Evolutionary conservation across 2,797 vertebrate genomes (phyloP).

Genomic region (Amazona ochrocephala): DNA sequence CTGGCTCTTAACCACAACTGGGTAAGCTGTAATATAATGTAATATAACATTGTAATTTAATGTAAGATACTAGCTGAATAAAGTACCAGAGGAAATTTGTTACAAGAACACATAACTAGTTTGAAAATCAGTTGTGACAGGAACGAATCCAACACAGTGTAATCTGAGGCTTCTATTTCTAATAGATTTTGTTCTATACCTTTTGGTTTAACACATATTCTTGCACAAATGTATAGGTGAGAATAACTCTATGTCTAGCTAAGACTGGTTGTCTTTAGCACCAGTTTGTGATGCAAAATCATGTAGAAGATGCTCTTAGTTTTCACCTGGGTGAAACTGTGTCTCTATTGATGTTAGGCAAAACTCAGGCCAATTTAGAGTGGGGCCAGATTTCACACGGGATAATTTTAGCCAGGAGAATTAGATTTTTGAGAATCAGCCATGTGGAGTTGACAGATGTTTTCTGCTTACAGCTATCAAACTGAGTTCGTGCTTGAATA

Average conservation of each 20-base stretch:
- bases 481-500: not conserved
- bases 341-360: not conserved
- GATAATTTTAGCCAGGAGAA: constrained; percentile 1
- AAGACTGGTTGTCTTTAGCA: not conserved
- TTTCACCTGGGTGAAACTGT: not conserved
- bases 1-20: not conserved
- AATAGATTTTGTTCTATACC: not conserved
- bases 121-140: not conserved
- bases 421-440: constrained; percentile 12
- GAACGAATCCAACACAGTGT: not conserved
- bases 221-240: not conserved
- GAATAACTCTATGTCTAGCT: not conserved
- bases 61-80: not conserved
- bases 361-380: not conserved
- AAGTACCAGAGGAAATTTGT: not conserved
- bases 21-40: not conserved
- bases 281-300: not conserved
- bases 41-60: not conserved
- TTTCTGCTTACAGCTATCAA: constrained; percentile 34
- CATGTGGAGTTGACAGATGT: constrained; percentile 23
- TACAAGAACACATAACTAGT: not conserved
- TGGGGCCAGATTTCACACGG: not conserved
- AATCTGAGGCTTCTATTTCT: not conserved
- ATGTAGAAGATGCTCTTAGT: not conserved
- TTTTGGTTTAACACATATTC: not conserved